Percentiles rank a stretch among this genome's conserved stretches.
Conservation (phyloP, 2,888 invertebrate species). For the Malacosoma neustria region DNA sequence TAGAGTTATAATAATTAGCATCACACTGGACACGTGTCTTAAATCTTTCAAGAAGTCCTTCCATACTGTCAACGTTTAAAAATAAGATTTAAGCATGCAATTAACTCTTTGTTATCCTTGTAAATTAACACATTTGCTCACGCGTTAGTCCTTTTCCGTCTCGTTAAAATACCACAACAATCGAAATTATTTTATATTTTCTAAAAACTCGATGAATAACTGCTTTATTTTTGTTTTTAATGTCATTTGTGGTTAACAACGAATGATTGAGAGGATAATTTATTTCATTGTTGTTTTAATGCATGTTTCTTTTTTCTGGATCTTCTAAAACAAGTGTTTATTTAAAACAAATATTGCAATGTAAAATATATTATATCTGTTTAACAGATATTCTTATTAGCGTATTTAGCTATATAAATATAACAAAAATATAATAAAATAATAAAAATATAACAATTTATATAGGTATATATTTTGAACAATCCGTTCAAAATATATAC, state of each 20-base stretch:
- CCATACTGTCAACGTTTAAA: conserved; percentile 54
- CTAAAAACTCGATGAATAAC: conserved; percentile 27
- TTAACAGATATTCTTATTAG: too few species aligned
- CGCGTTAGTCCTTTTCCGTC: conserved; percentile 39
- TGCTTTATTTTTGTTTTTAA: conserved; percentile 29
- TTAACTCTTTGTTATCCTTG: conserved; percentile 56
- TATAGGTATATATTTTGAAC: too few species aligned
- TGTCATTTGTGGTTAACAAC: conserved; percentile 37
- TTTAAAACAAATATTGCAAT: too few species aligned
- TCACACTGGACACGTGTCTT: background rate
- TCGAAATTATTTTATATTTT: conserved; percentile 39
- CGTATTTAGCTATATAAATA: too few species aligned
- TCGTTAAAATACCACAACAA: conserved; percentile 47
- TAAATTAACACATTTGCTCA: conserved; percentile 53
- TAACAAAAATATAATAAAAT: too few species aligned
- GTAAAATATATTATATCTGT: too few species aligned
- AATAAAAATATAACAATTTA: too few species aligned
- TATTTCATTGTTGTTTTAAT: too few species aligned
- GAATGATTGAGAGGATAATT: background rate
- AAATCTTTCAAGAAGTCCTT: conserved; percentile 25
- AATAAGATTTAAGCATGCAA: conserved; percentile 63
- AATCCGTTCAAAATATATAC: too few species aligned
- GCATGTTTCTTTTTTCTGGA: too few species aligned
- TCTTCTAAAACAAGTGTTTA: too few species aligned
- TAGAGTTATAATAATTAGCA: background rate